phyloP scores from a whole-genome alignment of 2,888 invertebrate genomes.

The Caenorhabditis drosophilae region DNA sequence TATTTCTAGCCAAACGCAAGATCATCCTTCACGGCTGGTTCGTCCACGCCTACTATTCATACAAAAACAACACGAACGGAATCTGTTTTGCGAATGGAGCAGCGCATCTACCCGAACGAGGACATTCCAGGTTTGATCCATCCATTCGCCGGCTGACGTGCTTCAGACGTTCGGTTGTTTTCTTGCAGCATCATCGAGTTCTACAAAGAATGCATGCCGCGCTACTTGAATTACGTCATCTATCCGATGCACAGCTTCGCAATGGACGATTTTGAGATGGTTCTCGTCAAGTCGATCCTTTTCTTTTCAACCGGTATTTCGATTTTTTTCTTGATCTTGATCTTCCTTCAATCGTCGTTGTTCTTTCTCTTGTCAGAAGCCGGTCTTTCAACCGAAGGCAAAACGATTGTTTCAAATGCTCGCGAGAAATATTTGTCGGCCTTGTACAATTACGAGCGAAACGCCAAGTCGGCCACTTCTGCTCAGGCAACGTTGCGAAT shows the following conservation, averaged over 20 bases:
- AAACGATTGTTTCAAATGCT: constrained; percentile 23
- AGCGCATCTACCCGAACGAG: constrained; percentile 43
- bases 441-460: constrained; percentile 41
- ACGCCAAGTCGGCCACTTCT: constrained; percentile 27
- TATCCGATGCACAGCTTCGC: constrained; percentile 39
- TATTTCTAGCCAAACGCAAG: constrained; percentile 37
- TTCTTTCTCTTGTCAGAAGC: constrained; percentile 31
- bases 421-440: constrained; percentile 42
- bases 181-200: constrained; percentile 47
- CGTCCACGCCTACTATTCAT: constrained; percentile 46
- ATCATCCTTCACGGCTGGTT: constrained; percentile 49
- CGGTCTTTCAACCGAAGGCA: constrained; percentile 37
- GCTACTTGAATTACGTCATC: constrained; percentile 46
- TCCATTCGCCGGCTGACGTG: too few species aligned
- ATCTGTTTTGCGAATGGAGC: constrained; percentile 53
- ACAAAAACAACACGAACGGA: constrained; percentile 35
- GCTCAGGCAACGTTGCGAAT: constrained; percentile 47
- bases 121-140: constrained; percentile 32
- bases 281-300: constrained; percentile 45
- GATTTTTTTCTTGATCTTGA: background rate
- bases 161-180: too few species aligned
- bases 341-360: too few species aligned
- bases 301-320: constrained; percentile 44
- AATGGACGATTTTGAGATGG: constrained; percentile 52
- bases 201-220: constrained; percentile 49